Base-by-base conservation (phyloP, 1,140 invertebrate genomes). In the Mactra quadrangularis region DNA sequence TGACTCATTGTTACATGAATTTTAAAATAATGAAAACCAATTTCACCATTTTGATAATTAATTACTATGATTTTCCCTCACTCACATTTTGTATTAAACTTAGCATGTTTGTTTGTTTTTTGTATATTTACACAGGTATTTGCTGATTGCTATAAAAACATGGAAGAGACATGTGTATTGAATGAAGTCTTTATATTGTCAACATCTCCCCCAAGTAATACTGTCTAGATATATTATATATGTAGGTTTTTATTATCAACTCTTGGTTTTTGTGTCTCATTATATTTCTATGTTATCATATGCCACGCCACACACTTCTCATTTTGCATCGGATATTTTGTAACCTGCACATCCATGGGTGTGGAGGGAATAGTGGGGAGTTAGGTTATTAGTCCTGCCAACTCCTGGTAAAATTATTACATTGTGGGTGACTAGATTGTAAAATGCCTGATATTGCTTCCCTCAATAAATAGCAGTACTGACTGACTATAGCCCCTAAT, bases 41-140 rank as follows among this genome's bases (percentile, higher is more conserved):
- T n/a, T n/a, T n/a, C n/a, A n/a, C n/a, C n/a, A n/a, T n/a, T n/a
- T n/a, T n/a, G n/a, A n/a, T n/a, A n/a, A n/a, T n/a, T n/a, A n/a
- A n/a, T n/a, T n/a, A n/a, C n/a, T n/a, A n/a, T n/a, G n/a, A n/a
- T n/a, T n/a, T n/a, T n/a, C n/a, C n/a, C n/a, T n/a, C n/a, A n/a
- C n/a, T n/a, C n/a, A n/a, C n/a, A n/a, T n/a, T n/a, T n/a, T n/a
- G n/a, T n/a, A n/a, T n/a, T n/a, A n/a, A n/a, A n/a, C n/a, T 27
- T 47, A 75, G 55, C 31, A 60, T 62, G 57, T 75, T 70, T 66
- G 38, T 35, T 62, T 66, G 41, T 55, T 75, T 70, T 75, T 75
- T 71, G 52, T 75, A 75, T 75, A 60, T 75, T 75, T 38, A 35
- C 13, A 75, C 72, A 75, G 72, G 72, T 60, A 35, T 70, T 60